A percentile compares a stretch with the other conserved stretches of the same genome.
Conservation (phyloP, 2,113 vertebrate species). For the Gadus chalcogrammus region DNA sequence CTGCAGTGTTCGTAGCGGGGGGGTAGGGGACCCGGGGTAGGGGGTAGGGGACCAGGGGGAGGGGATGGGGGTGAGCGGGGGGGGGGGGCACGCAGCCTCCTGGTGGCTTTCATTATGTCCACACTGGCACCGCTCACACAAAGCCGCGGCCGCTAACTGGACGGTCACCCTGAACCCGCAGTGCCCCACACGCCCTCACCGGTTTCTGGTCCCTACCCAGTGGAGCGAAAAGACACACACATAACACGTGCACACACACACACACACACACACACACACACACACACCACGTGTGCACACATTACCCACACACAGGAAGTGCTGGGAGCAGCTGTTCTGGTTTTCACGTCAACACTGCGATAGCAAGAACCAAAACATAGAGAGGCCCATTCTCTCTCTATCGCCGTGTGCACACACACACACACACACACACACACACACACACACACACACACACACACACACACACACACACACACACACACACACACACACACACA, state of each 20-base stretch:
- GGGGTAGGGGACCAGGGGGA: neutral
- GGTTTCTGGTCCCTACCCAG: constrained; percentile 47
- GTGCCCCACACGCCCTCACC: constrained; percentile 49
- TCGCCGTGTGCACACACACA: no score
- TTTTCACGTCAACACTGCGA: constrained; percentile 44
- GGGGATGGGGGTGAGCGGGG: neutral
- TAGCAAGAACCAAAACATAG: constrained; percentile 47
- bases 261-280: no score
- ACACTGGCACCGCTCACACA: constrained; percentile 18
- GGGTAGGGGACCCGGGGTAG: no score
- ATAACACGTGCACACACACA: constrained; percentile 12
- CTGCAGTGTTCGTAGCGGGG: constrained; percentile 26
- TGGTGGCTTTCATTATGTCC: constrained; percentile 30
- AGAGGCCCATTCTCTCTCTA: constrained; percentile 1
- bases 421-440: no score
- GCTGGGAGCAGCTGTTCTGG: constrained; percentile 56
- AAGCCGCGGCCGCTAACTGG: constrained; percentile 9
- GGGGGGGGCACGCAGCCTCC: constrained; percentile 18
- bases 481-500: no score
- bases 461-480: no score
- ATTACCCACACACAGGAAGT: constrained; percentile 26
- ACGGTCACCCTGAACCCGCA: constrained; percentile 39
- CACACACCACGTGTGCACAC: constrained; percentile 8
- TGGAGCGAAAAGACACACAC: neutral
- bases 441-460: no score